phyloP scores from a whole-genome alignment of 2,113 vertebrate genomes.

The Pseudopipra pipra region DNA sequence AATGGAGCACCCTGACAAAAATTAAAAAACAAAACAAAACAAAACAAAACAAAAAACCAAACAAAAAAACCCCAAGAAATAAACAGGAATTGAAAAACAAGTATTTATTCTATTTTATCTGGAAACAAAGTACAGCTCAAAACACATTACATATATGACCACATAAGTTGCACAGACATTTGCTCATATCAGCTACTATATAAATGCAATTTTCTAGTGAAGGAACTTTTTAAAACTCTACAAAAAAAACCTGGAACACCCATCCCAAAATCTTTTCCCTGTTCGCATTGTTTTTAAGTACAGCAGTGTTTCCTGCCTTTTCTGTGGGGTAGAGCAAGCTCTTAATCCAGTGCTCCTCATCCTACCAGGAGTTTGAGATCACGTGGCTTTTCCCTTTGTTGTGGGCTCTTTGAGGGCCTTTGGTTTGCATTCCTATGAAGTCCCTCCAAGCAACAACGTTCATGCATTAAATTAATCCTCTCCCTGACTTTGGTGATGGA shows the following conservation, averaged over 20 bases:
- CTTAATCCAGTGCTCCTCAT: not conserved
- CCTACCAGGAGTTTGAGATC: not conserved
- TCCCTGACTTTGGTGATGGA: not conserved
- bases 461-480: conserved; percentile 33
- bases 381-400: conserved; percentile 44
- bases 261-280: not conserved
- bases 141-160: rapidly evolving
- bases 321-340: not conserved
- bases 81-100: not conserved
- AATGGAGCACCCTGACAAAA: not conserved
- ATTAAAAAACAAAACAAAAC: not conserved
- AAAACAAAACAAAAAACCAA: not conserved
- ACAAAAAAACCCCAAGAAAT: not conserved
- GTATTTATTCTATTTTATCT: not conserved
- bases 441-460: conserved; percentile 45
- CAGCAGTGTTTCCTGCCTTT: not conserved
- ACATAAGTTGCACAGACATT: not conserved
- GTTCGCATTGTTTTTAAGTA: not conserved
- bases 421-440: conserved; percentile 33
- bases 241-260: not conserved
- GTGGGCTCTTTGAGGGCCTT: conserved; percentile 27
- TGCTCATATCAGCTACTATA: not conserved
- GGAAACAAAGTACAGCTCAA: not conserved
- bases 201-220: not conserved
- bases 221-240: not conserved